Base-by-base conservation (phyloP, 2,888 invertebrate genomes). In the Pseudococcus jackbeardsleyi region DNA sequence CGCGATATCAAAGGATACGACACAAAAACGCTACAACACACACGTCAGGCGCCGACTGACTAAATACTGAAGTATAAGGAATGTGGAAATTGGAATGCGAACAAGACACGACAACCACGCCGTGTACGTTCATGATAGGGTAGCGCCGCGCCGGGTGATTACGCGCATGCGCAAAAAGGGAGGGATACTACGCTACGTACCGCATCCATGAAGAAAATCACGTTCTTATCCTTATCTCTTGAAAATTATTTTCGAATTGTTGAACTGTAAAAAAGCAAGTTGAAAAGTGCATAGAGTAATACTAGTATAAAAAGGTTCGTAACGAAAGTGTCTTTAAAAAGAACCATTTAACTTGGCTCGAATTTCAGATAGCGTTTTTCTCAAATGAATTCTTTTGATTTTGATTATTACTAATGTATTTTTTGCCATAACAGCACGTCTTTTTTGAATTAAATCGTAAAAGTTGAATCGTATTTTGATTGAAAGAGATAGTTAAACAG, bases 201-300 rank as follows among this genome's bases (percentile, higher is more conserved):
- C 8, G 6, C 7, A 77, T 42, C 12, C n/a, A 42, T 6, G 9
- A 79, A 79, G 39, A 42, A 79, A 79, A 79, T 79, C 79, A 79
- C 79, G 42, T 42, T 79, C n/a, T 72, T 39, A 22, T 79, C 19
- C 22, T 26, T 33, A 22, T 77, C 68, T 50, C 8, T 19, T 59
- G 9, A 42, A 79, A 50, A 50, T 39, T 79, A 79, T 79, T 42
- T 42, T 42, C 79, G 42, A 79, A 15, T 79, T 79, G 79, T 39
- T 79, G 79, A 79, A 79, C 42, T 79, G 42, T 79, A 7, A 79
- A 7, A 79, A 77, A 33, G 12, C 15, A 12, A 12, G 12, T 50
- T 50, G 4, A 59, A 72, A 42, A 79, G 8, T 39, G 79, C 42
- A 79, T 39, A 42, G 26, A 42, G 26, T 33, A 33, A 33, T 33